Evolutionary conservation across 2,113 vertebrate species (phyloP), one percentile per base, ranked within the genome.

Genomic region (Chiloscyllium plagiosum): DNA sequence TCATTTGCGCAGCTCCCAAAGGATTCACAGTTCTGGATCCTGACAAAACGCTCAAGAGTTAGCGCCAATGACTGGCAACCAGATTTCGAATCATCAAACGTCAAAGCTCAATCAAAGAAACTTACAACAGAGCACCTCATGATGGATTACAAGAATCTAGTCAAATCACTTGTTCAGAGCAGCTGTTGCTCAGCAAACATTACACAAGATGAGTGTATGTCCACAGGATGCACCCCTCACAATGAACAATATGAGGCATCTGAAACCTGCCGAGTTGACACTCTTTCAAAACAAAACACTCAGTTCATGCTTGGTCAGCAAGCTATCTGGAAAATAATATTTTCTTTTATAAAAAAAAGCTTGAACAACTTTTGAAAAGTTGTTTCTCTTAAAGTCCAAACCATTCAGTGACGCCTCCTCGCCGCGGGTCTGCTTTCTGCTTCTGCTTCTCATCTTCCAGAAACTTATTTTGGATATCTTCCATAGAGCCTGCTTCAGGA

Each of bases 351-450:
- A 90, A 26, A 80, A 96, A 69, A 96, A 96, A 50, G 47, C 87
- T 96, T 96, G 83, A 83, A 96, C 96, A 96, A 96, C 96, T 97
- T 96, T 96, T 96, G 96, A 96, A 96, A 90, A 52, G 42, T n/a
- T 13, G 89, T 93, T 96, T 96, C 95, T 33, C 42, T 98, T 97
- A 99, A 96, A 99, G 97, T 97, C 98, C 97, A 96, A 99, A 99
- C 99, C 99, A 99, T 92, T 97, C 97, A 0, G 98, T 98, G 96
- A 99, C 97, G 50, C 98, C 99, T 37, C 98, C 98, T 96, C 98
- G 98, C 96, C 98, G 98, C 50, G 98, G 98, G 97, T 99, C 98
- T 0, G 94, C 96, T 96, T 97, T 97, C 97, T 98, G 97, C 96
- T 97, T 97, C 97, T 97, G 97, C 96, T 96, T 97, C 96, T 98